Conservation (phyloP, 2,888 invertebrate genomes). For the Spicauda simplicius region DNA sequence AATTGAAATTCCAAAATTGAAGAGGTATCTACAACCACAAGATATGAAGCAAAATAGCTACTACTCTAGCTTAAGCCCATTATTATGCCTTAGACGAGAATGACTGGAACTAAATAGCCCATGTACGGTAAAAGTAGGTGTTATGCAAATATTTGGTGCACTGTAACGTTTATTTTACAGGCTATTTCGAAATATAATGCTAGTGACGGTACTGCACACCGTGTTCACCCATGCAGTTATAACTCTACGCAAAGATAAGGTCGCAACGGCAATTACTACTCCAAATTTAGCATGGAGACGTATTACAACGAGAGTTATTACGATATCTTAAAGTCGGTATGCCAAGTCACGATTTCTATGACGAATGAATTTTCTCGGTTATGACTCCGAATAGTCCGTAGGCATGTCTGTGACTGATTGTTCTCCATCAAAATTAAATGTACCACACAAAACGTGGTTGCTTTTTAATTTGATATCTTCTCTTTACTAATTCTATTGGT, state of each 20-base stretch:
- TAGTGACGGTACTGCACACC: conserved; percentile 1
- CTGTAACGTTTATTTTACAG: background rate
- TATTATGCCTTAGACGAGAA: no score
- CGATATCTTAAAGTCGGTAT: conserved; percentile 9
- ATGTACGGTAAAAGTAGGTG: background rate
- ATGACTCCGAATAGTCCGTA: conserved; percentile 51
- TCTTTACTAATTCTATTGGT: background rate
- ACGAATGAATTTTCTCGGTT: conserved; percentile 65
- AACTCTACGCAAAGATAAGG: conserved; percentile 15
- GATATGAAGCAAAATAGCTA: no score
- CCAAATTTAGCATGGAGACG: conserved; percentile 12
- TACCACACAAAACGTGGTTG: background rate
- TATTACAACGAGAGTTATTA: conserved; percentile 17
- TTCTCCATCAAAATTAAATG: background rate
- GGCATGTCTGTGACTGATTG: conserved; percentile 19
- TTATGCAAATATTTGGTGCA: background rate
- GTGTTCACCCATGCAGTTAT: conserved; percentile 21
- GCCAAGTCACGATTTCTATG: conserved; percentile 45
- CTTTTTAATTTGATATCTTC: background rate
- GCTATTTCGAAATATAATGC: background rate
- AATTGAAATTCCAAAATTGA: no score
- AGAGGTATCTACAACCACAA: no score
- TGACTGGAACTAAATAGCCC: background rate
- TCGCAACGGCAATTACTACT: conserved; percentile 7
- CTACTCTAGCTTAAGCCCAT: no score